A percentile compares a stretch with the other conserved stretches of the same genome.
These are phyloP conservation scores for Cercopithecus mona DNA, from an alignment of 2,113 vertebrate species.

Conservation along the genomic window DNA sequence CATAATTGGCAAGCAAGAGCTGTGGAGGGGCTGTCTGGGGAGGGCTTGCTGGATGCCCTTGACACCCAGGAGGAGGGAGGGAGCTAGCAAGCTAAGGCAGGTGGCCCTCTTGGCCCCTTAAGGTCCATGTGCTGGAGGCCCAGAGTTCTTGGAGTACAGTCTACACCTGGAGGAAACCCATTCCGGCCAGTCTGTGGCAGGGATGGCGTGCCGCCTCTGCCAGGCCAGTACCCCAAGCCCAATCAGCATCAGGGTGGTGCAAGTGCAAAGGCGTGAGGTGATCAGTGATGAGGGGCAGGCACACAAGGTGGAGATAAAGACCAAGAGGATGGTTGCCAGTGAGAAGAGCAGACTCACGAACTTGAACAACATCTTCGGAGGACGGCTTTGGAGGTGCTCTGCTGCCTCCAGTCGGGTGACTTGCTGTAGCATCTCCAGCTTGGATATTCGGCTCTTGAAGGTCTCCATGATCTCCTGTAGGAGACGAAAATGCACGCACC, in stretches of 20 bases:
- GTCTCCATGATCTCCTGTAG: constrained; percentile 69
- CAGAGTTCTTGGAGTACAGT: background rate
- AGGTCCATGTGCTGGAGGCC: background rate
- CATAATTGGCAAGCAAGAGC: background rate
- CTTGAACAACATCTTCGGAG: background rate
- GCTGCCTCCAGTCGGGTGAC: constrained; percentile 5
- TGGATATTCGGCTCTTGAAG: constrained; percentile 55
- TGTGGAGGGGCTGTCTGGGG: background rate
- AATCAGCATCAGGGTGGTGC: background rate
- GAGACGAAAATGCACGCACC: background rate
- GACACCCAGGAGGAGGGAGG: background rate
- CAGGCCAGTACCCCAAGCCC: constrained; percentile 23
- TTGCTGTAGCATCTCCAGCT: constrained; percentile 59
- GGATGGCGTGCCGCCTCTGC: constrained; percentile 23
- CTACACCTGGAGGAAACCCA: constrained; percentile 22
- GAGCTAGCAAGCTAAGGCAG: background rate
- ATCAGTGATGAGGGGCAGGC: constrained; percentile 16
- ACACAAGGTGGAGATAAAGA: background rate
- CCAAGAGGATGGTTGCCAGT: constrained; percentile 16
- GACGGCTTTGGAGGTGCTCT: background rate
- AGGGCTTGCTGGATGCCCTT: background rate
- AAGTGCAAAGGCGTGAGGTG: background rate
- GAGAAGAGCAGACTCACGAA: constrained; percentile 48
- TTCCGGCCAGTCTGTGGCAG: background rate
- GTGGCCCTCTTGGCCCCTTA: background rate